These are phyloP conservation scores for Orussus abietinus DNA, from an alignment of 1,140 invertebrate species.

Conservation along the genomic window DNA sequence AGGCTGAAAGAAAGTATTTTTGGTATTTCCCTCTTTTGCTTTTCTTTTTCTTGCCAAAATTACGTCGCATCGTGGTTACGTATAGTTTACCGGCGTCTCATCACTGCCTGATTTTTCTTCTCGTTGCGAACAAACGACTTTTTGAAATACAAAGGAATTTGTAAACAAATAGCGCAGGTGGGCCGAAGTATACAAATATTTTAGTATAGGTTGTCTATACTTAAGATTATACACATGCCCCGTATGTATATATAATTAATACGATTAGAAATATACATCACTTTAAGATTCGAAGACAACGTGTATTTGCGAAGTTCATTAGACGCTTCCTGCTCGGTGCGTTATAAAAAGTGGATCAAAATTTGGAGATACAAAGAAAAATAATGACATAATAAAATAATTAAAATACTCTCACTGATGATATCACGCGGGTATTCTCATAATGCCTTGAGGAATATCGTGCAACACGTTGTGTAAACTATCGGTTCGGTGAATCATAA, in stretches of 20 bases:
- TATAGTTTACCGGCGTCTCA: not conserved
- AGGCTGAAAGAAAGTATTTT: not conserved
- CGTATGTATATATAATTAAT: not conserved
- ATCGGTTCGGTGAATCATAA: constrained; percentile 4
- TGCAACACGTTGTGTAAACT: not conserved
- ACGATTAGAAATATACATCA: not conserved
- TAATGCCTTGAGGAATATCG: too few relatives aligned
- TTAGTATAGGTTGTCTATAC: not conserved
- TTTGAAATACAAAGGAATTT: not conserved
- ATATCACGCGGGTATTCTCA: too few relatives aligned
- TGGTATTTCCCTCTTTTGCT: not conserved
- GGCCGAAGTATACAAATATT: not conserved
- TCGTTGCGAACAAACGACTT: not conserved
- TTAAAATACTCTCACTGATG: not conserved
- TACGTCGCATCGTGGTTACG: not conserved
- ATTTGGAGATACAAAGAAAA: not conserved
- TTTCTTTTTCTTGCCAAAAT: not conserved
- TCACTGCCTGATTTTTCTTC: not conserved
- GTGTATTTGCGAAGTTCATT: not conserved
- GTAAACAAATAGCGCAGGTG: not conserved
- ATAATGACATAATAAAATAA: not conserved
- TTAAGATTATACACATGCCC: not conserved
- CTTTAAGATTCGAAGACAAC: not conserved
- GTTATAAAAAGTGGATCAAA: too few relatives aligned
- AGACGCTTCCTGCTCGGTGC: not conserved